Evolutionary conservation across 2,797 vertebrate species (phyloP), one percentile per base, ranked within the genome.

Genomic region (Paguma larvata): DNA sequence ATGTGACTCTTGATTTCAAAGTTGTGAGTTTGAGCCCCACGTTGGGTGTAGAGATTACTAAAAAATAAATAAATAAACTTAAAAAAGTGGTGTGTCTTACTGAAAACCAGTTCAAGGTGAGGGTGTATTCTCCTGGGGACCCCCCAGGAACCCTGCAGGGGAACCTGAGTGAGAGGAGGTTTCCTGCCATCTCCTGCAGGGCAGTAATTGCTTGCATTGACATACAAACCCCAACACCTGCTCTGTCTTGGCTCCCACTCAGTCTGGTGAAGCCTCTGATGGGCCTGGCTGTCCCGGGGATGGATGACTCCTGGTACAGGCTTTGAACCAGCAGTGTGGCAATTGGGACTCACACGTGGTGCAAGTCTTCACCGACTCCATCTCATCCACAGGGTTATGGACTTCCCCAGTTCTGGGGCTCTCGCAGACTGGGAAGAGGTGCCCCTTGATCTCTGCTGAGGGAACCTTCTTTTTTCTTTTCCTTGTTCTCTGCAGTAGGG

Each of bases 231-330:
- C 62, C 21, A 78, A 27, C 48, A 46, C 1, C 1, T 12, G 10
- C 73, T 46, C 30, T 44, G 48, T 79, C 65, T 59, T 34, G 34
- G 21, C 21, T 27, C 23, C 27, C 46, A 15, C 4, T 44, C 30
- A 1, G 11, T 44, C 34, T 44, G 34, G 34, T 25, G 59, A 34
- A 7, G n/a, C 38, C 32, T 38, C 48, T 25, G 14, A 8, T 19
- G 46, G 34, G 27, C n/a, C 38, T 0, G 9, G 34, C 13, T 1
- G 34, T 34, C 13, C 10, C 21, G 46, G 13, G 10, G 5, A 2
- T 68, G n/a, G 34, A 23, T 15, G 32, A 14, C 72, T 78, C 62
- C 87, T 70, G 25, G 16, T 41, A 51, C 21, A n/a, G 63, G 41
- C 62, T 78, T 67, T 14, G 56, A 70, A 15, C n/a, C n/a, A 3